Evolutionary conservation across 2,113 vertebrate species (phyloP).

Genomic region (Xiphorhynchus elegans): DNA sequence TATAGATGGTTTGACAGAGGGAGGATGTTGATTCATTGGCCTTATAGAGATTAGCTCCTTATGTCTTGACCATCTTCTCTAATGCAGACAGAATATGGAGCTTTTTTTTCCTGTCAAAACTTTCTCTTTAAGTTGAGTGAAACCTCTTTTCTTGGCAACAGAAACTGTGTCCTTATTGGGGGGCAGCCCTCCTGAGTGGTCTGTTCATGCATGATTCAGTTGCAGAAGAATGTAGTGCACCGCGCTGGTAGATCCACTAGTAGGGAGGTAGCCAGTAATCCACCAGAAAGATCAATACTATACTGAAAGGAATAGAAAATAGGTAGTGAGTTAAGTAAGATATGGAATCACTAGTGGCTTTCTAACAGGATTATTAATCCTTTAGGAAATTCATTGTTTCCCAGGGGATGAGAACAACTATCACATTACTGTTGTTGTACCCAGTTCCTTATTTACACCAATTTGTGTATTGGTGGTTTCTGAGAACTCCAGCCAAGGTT

Average conservation of each 20-base stretch:
- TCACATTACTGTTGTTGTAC: neutral
- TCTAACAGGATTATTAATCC: neutral
- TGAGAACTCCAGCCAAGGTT: neutral
- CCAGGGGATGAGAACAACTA: neutral
- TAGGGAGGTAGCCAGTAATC: neutral
- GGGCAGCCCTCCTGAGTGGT: neutral
- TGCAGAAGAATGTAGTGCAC: neutral
- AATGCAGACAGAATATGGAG: neutral
- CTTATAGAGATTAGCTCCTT: neutral
- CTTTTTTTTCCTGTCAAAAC: neutral
- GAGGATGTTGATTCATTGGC: neutral
- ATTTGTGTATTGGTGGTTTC: neutral
- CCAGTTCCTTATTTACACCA: neutral
- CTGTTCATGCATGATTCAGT: neutral
- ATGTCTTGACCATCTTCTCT: neutral
- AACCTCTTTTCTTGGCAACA: neutral
- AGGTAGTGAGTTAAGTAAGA: neutral
- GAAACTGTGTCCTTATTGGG: neutral
- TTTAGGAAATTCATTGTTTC: neutral
- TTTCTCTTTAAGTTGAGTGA: neutral
- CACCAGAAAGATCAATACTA: neutral
- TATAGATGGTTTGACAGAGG: neutral
- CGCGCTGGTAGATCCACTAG: neutral
- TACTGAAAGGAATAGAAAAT: neutral
- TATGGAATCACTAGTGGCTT: neutral